Conservation (phyloP, 2,888 invertebrate species). For the Acronicta alni region DNA sequence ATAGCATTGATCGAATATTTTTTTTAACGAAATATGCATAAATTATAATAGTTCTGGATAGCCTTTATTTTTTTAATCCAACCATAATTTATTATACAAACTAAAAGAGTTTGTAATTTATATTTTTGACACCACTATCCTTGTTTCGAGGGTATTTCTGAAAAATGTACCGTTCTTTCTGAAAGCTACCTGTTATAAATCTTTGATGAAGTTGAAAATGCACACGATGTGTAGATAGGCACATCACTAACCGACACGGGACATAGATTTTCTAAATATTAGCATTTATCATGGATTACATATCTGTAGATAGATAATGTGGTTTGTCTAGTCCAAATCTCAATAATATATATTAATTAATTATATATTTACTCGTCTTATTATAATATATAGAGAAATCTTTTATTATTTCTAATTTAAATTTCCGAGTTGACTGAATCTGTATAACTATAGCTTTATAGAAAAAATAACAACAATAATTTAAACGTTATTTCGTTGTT, state of each 20-base stretch:
- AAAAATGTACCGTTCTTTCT: conserved; percentile 10
- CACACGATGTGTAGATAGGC: conserved; percentile 76
- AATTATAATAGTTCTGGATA: not conserved
- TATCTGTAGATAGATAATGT: conserved; percentile 89
- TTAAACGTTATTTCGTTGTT: conserved; percentile 53
- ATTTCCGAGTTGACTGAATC: conserved; percentile 85
- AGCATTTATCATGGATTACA: conserved; percentile 89
- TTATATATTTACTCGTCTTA: conserved; percentile 84
- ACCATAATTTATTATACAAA: conserved; percentile 17
- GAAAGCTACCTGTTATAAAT: conserved; percentile 18
- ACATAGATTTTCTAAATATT: conserved; percentile 85
- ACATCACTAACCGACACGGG: conserved; percentile 81
- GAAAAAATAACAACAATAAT: conserved; percentile 61
- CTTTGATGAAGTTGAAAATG: conserved; percentile 77
- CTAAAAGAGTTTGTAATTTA: conserved; percentile 11
- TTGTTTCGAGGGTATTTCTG: conserved; percentile 22
- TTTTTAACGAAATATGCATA: no score
- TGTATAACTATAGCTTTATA: conserved; percentile 77
- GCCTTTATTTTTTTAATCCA: conserved; percentile 24
- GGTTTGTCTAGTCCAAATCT: conserved; percentile 89
- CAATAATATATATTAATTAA: conserved; percentile 80
- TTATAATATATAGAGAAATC: conserved; percentile 68
- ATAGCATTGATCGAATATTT: conserved; percentile 54
- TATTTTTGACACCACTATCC: conserved; percentile 25
- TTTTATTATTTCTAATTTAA: conserved; percentile 74